A percentile compares a stretch with the other conserved stretches of the same genome.
Conservation (phyloP, 2,888 invertebrate species). For the Phaedon cochleariae region DNA sequence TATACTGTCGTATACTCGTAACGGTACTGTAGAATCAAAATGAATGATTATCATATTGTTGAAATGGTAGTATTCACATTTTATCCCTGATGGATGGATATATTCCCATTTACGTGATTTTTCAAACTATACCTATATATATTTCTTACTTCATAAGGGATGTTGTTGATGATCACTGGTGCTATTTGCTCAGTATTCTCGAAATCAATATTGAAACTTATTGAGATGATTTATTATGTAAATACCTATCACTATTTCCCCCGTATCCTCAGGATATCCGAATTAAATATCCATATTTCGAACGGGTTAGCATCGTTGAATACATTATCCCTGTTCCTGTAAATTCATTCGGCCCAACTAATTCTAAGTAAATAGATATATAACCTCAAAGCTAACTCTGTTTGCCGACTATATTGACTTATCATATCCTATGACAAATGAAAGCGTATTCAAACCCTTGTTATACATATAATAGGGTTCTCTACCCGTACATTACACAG, state of each 20-base stretch:
- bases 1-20: too few species aligned
- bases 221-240: too few species aligned
- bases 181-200: too few species aligned
- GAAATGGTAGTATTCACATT: too few species aligned
- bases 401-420: conserved; percentile 8
- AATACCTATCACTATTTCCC: background rate
- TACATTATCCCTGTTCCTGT: conserved; percentile 4
- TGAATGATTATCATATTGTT: too few species aligned
- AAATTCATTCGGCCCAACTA: conserved; percentile 7
- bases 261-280: background rate
- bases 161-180: too few species aligned
- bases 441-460: background rate
- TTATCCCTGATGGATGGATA: too few species aligned
- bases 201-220: too few species aligned
- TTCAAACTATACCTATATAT: too few species aligned
- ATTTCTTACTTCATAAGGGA: too few species aligned
- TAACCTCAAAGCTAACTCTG: conserved; percentile 1
- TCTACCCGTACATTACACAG: background rate
- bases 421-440: conserved; percentile 5
- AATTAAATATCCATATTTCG: conserved; percentile 14
- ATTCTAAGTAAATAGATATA: conserved; percentile 7
- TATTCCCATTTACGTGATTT: too few species aligned
- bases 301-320: conserved; percentile 4
- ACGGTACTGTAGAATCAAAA: too few species aligned
- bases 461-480: background rate